Base-by-base conservation (phyloP, 2,888 invertebrate species). In the Pandemis heparana region DNA sequence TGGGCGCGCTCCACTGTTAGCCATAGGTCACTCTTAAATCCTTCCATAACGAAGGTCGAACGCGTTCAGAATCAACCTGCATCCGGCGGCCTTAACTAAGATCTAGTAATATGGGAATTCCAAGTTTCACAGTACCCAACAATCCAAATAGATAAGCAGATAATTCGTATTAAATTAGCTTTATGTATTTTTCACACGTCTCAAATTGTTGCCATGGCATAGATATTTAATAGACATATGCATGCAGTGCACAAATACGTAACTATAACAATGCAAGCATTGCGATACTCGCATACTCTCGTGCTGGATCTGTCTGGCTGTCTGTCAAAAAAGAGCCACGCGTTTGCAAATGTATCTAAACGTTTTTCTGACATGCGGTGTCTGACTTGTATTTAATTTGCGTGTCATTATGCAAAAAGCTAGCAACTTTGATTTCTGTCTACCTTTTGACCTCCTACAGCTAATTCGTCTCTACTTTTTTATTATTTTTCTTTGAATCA, bases 141-240 rank as follows among this genome's bases (percentile, higher is more conserved):
- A 43, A 70, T 63, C 41, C 53, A 9, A n/a, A 32, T 43, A 59
- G 48, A 65, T 65, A 65, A 59, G 38, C 39, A 12, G 14, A 51
- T 23, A 53, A 63, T 23, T 41, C 41, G 43, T 60, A 41, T 43
- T 46, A 23, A 59, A 59, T 18, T 23, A 1, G 46, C 39, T 18
- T 71, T 65, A 65, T 65, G 48, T 71, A 59, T 59, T 67, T 63
- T 70, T 65, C 64, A 71, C 64, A 65, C 59, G 64, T 65, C 59
- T 38, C 46, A 39, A n/a, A 59, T 39, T 39, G 70, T 70, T 70
- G 53, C 70, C 74, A 16, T 71, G 71, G 71, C 71, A 71, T 48
- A 65, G 32, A 46, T 71, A 48, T 38, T 64, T 48, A 71, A 64
- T 65, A 32, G 43, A 46, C 16, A 48, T 59, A 48, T 64, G 59